phyloP scores from a whole-genome alignment of 2,113 vertebrate genomes.

The Pogonocichla stellata region DNA sequence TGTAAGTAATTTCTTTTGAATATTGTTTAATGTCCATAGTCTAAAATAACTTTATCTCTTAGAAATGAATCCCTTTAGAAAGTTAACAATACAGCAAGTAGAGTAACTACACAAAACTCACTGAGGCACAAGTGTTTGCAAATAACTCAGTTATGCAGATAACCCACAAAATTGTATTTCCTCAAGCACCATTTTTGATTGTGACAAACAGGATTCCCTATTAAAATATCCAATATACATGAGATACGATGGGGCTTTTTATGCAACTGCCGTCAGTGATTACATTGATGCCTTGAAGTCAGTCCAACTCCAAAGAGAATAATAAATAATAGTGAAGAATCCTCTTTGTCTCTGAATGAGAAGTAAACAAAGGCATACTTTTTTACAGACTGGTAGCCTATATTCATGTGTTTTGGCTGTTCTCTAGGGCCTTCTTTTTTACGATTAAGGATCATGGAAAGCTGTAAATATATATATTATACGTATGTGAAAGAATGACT shows the following conservation, averaged over 20 bases:
- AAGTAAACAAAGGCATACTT: not conserved
- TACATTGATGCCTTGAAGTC: not conserved
- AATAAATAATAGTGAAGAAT: not conserved
- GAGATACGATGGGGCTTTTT: not conserved
- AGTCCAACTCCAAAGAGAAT: not conserved
- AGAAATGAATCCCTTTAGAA: constrained; percentile 46
- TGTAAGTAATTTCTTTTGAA: constrained; percentile 13
- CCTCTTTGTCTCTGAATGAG: not conserved
- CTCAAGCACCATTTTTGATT: constrained; percentile 34
- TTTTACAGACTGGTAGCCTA: not conserved
- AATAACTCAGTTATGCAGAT: not conserved
- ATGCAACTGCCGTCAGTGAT: not conserved
- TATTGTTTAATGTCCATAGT: not conserved
- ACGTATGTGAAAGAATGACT: not conserved
- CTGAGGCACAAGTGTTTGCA: not conserved
- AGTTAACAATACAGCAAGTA: constrained; percentile 30
- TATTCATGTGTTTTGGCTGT: not conserved
- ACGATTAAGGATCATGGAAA: not conserved
- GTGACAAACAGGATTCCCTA: not conserved
- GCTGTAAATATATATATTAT: not conserved
- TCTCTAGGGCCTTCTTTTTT: not conserved
- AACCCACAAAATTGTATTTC: not conserved
- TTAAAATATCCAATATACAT: not conserved
- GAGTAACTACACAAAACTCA: constrained; percentile 2
- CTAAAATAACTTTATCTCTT: constrained; percentile 31